Conservation (phyloP, 2,113 vertebrate genomes). For the Tragelaphus imberbis region DNA sequence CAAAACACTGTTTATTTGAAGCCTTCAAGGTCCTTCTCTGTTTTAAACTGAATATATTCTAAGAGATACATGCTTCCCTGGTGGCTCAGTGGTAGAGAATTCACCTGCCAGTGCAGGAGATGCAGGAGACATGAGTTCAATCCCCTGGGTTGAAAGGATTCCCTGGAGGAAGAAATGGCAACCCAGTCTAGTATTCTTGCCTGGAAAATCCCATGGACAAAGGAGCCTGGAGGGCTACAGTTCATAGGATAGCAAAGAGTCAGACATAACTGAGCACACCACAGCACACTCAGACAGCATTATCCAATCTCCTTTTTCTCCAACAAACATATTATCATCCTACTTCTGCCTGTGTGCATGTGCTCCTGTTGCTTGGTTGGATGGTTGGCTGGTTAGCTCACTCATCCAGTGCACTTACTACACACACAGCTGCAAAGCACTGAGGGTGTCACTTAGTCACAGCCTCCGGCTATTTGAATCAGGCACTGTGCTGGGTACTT, state of each 20-base stretch:
- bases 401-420: not conserved
- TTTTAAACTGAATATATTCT: not conserved
- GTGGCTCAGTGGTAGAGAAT: not conserved
- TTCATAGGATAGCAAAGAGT: not conserved
- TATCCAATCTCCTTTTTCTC: not conserved
- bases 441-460: not conserved
- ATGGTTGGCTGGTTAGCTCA: not conserved
- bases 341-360: not conserved
- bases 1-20: not conserved
- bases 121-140: not conserved
- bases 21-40: not conserved
- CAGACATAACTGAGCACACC: not conserved
- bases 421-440: not conserved
- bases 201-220: not conserved
- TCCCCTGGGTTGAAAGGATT: not conserved
- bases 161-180: not conserved
- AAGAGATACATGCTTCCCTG: not conserved
- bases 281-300: not conserved
- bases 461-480: not conserved
- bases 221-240: not conserved
- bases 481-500: not conserved
- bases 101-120: not conserved
- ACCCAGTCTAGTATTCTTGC: not conserved
- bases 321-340: not conserved
- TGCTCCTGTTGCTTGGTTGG: not conserved